Evolutionary conservation across 1,140 invertebrate species (phyloP), one percentile per base, ranked within the genome.

Genomic region (Homarus americanus): DNA sequence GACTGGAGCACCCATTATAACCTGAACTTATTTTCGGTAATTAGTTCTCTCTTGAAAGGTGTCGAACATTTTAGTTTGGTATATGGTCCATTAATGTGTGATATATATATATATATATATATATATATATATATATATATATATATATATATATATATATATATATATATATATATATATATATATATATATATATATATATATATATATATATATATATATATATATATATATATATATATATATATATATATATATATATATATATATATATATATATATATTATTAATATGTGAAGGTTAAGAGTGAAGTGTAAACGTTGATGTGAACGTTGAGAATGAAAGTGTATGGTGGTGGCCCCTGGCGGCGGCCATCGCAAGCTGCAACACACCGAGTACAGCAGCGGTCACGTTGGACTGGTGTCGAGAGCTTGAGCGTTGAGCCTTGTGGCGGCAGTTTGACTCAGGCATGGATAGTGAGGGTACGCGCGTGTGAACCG

Each of bases 401-500:
- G 34, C 34, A 41, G 63, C 12, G 44, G 32, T 75, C 73, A 24
- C 49, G 49, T 76, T 78, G 44, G n/a, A n/a, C 24, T 41, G 41
- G 63, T 15, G 40, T 53, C 28, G 41, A 28, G 69, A 44, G 66
- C 20, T 28, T 10, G 7, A 3, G 15, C 2, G 34, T 40, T 12
- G 44, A 34, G 79, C n/a, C 32, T 69, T 41, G 41, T 34, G 49
- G 82, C 49, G 91, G 63, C 63, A 87, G 91, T 82, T 72, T 87
- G 66, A 87, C 86, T 75, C 91, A 91, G 83, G 91, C 91, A 63
- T 66, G 91, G 69, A 72, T 76, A 73, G 85, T 91, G 78, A 87
- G 82, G 44, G 76, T 44, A 63, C 73, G 73, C 49, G 85, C 34
- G 85, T 87, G 85, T 78, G 44, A 76, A 36, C 36, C 85, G 72